Percentiles rank a stretch among this genome's conserved stretches.
Evolutionary conservation across 1,140 invertebrate species (phyloP).

Genomic region (Dendroctonus valens): DNA sequence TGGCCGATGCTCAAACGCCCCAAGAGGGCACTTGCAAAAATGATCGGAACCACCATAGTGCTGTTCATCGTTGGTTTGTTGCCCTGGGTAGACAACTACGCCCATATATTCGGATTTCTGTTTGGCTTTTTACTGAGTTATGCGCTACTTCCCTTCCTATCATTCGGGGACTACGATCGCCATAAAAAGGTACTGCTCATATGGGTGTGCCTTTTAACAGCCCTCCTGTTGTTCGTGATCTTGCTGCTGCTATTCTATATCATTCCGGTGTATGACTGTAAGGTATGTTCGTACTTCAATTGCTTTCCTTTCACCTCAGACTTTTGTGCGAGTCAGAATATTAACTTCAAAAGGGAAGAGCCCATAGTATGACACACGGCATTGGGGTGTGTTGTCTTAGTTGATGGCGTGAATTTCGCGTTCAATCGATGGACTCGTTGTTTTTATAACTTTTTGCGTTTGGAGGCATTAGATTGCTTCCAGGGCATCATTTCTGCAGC

Average conservation of each 20-base stretch:
- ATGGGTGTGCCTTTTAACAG: constrained; percentile 74
- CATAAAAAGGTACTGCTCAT: constrained; percentile 77
- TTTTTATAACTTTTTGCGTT: neutral
- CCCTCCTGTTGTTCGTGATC: constrained; percentile 71
- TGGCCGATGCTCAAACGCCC: constrained; percentile 84
- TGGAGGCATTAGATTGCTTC: neutral
- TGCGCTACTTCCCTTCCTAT: constrained; percentile 84
- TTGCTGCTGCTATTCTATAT: constrained; percentile 86
- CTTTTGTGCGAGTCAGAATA: constrained; percentile 91
- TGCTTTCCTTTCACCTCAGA: constrained; percentile 87
- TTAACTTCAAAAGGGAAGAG: constrained; percentile 72
- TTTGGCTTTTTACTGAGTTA: constrained; percentile 91
- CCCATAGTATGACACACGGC: constrained; percentile 61
- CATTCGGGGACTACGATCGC: constrained; percentile 80
- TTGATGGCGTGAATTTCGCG: constrained; percentile 18
- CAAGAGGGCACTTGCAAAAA: constrained; percentile 70
- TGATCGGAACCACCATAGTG: constrained; percentile 69
- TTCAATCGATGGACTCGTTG: neutral
- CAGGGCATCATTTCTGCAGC: neutral
- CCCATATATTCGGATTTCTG: constrained; percentile 88
- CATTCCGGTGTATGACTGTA: constrained; percentile 85
- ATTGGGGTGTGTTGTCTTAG: constrained; percentile 46
- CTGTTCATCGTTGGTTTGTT: constrained; percentile 86
- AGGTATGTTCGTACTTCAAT: constrained; percentile 87
- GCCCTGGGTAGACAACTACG: constrained; percentile 97